Conservation (phyloP, 2,888 invertebrate genomes). For the Ferrisia virgata region DNA sequence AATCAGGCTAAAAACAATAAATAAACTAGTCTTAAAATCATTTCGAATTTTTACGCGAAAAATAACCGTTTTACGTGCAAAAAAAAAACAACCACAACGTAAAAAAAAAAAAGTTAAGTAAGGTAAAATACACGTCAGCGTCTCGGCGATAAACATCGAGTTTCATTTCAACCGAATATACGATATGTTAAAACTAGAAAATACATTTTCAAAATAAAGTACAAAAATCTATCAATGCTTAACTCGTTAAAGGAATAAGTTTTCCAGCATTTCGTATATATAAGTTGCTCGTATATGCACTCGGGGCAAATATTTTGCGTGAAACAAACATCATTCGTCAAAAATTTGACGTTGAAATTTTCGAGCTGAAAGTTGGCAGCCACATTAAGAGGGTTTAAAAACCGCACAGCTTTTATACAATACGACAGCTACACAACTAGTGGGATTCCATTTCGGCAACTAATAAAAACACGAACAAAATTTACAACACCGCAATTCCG, state of each 20-base stretch:
- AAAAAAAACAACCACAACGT: too few species aligned
- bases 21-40: too few species aligned
- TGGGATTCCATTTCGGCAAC: background rate
- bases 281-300: background rate
- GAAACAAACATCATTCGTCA: background rate
- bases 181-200: too few species aligned
- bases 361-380: background rate
- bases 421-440: background rate
- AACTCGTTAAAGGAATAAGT: background rate
- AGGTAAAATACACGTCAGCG: too few species aligned
- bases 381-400: slow-evolving; percentile 1
- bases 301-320: background rate
- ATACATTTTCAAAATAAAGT: background rate
- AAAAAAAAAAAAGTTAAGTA: too few species aligned
- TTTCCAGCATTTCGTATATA: background rate
- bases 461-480: background rate
- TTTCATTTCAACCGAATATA: too few species aligned
- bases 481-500: background rate
- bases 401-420: background rate
- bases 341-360: background rate
- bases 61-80: too few species aligned
- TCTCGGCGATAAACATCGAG: too few species aligned
- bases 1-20: too few species aligned
- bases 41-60: too few species aligned
- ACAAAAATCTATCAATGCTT: background rate